Percentiles rank a stretch among this genome's conserved stretches.
These are phyloP conservation scores for Schlechtendalia chinensis DNA, from an alignment of 1,140 invertebrate species.

Conservation along the genomic window DNA sequence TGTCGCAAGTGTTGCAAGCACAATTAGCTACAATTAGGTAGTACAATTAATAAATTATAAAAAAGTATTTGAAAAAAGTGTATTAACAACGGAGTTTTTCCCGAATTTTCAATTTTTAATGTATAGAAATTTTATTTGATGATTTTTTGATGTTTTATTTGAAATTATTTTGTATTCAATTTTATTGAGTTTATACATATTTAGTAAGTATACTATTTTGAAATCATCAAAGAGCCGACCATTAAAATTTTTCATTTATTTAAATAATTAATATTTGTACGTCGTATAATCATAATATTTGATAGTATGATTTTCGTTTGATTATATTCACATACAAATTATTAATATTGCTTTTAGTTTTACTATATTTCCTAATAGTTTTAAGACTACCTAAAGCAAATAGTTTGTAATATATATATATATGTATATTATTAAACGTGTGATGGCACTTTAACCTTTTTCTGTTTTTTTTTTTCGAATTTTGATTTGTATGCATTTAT, in stretches of 20 bases:
- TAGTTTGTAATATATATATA: neutral
- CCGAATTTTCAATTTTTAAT: too few species aligned
- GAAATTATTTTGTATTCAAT: too few species aligned
- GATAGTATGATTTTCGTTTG: neutral
- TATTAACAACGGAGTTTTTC: too few species aligned
- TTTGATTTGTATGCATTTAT: conserved; percentile 11
- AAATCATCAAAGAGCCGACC: neutral
- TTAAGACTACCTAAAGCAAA: neutral
- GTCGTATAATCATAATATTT: neutral
- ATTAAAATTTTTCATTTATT: neutral
- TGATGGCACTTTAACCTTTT: neutral
- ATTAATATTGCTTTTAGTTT: neutral
- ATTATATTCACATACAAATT: neutral
- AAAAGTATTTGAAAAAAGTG: too few species aligned
- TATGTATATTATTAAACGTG: too few species aligned
- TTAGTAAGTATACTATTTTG: neutral
- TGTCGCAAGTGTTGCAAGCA: too few species aligned
- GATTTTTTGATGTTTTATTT: too few species aligned
- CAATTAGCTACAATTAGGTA: too few species aligned
- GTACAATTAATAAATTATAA: too few species aligned
- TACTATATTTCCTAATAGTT: neutral
- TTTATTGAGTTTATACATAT: too few species aligned
- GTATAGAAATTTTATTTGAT: too few species aligned
- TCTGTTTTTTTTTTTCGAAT: neutral
- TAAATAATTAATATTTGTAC: neutral